Evolutionary conservation across 92 coral and sea anemone genomes (phyloP), one percentile per base, ranked within the genome.

Genomic region (Heliopora coerulea): DNA sequence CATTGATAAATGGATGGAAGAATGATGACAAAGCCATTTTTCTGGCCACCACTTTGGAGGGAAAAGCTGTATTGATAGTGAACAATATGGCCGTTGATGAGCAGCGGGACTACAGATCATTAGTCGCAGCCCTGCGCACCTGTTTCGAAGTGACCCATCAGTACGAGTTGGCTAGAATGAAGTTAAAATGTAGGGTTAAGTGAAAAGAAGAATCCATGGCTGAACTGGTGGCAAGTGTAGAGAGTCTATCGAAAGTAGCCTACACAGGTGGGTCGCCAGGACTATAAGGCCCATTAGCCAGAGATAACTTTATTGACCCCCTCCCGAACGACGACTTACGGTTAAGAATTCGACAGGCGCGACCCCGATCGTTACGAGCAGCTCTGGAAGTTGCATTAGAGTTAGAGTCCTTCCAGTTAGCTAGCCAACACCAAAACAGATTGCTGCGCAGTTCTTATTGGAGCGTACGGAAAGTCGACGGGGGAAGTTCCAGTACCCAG

Each of bases 231-330:
- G 59, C 44, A 68, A 68, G 40, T 26, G 44, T 52, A 10, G 60
- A 52, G 75, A 68, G 34, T n/a, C 15, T 68, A 42, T 24, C 75
- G 1, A 48, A 59, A 46, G 46, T 11, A 11, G 77, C 77, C 1
- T 49, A 70, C 57, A 44, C 62, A 7, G 75, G 25, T 17, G 75
- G 37, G 2, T 20, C 69, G 13, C 31, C 44, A 62, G 69, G 17
- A 15, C 11, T 56, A 13, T 27, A 33, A 9, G 62, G 30, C 11
- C 26, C 17, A 1, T 4, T 70, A 3, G 62, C 62, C 8, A 18
- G 41, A 32, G 46, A 70, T 70, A 29, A 70, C 62, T 70, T 70
- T 11, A 50, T 70, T 20, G 77, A 70, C 11, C 62, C 77, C 8
- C 46, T 70, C 30, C 77, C 19, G 21, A 63, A 70, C 0, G 62